phyloP scores from a whole-genome alignment of 2,888 invertebrate species.

The Scaeva pyrastri region DNA sequence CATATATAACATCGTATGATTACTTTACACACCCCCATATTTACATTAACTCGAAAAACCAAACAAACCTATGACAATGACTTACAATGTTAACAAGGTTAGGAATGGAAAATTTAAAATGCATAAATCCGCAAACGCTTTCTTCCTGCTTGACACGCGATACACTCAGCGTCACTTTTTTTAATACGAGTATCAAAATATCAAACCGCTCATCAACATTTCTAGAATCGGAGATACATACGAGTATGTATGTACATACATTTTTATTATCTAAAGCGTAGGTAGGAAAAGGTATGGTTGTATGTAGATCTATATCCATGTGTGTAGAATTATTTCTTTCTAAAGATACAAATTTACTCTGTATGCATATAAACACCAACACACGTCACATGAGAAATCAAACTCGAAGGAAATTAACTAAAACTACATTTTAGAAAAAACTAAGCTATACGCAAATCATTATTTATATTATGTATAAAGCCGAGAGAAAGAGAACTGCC shows the following conservation, averaged over 20 bases:
- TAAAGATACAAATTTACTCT: slow-evolving; percentile 38
- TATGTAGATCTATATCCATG: too few relatives aligned
- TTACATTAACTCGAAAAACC: slow-evolving; percentile 7
- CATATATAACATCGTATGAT: slow-evolving; percentile 14
- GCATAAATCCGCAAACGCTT: slow-evolving; percentile 33
- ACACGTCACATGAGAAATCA: slow-evolving; percentile 3
- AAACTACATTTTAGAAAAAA: too few relatives aligned
- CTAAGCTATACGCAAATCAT: slow-evolving; percentile 12
- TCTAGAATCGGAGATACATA: slow-evolving; percentile 44
- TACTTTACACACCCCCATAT: slow-evolving; percentile 61
- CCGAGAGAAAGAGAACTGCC: slow-evolving; percentile 1
- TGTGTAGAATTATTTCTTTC: background rate
- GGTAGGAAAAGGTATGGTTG: too few relatives aligned
- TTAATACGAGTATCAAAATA: background rate
- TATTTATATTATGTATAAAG: background rate
- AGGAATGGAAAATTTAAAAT: slow-evolving; percentile 18
- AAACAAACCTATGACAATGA: slow-evolving; percentile 17
- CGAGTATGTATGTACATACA: background rate
- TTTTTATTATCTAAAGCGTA: too few relatives aligned
- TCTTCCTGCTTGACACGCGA: slow-evolving; percentile 54
- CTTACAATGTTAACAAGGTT: slow-evolving; percentile 49
- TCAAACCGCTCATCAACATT: slow-evolving; percentile 15
- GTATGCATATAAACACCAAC: slow-evolving; percentile 1
- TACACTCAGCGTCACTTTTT: background rate
- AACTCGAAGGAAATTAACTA: slow-evolving; percentile 25